Base-by-base conservation (phyloP, 1,140 invertebrate species). In the Drosophila mauritiana region DNA sequence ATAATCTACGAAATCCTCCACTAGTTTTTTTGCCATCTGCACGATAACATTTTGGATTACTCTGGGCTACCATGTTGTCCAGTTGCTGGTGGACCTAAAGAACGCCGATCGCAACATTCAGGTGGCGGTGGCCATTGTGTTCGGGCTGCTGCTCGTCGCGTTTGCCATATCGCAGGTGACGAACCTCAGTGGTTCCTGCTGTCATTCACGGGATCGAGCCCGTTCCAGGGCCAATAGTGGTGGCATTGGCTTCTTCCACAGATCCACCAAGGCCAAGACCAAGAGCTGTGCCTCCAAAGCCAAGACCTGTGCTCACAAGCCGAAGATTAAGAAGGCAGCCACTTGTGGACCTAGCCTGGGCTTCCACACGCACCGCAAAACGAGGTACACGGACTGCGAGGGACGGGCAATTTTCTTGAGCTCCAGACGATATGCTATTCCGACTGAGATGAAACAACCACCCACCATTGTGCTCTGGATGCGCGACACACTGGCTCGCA, bases 381-480 rank as follows among this genome's bases (percentile, higher is more conserved):
- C 3, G 1, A 45, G 22, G 2, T 89, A 84, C 20, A 48, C 43
- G 7, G 90, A 91, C 36, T 61, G 65, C 25, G 75, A 91, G 45
- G 83, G 73, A n/a, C 73, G 80, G 6, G 64, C 82, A 45, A 91
- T 91, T 17, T 91, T 75, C 40, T 27, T 76, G 4, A 67, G 43
- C 11, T 78, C 73, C 0, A 78, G 74, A 10, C 76, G 88, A 4
- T 82, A 77, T 39, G 74, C 83, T 15, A 76, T 91, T 4, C 81
- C 91, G 42, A 79, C 67, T 4, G 91, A 92, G 52, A 91, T 91
- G 86, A 92, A 91, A 43, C 75, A 89, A 34, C 90, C 90, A 10
- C 91, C 91, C 7, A 59, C 80, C 0, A 58, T 81, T 46, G 1
- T 86, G 12, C 7, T 90, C 20, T 90, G 78, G 74, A 3, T 90